Conservation (phyloP, 2,888 invertebrate species). For the Parnassius orleans region DNA sequence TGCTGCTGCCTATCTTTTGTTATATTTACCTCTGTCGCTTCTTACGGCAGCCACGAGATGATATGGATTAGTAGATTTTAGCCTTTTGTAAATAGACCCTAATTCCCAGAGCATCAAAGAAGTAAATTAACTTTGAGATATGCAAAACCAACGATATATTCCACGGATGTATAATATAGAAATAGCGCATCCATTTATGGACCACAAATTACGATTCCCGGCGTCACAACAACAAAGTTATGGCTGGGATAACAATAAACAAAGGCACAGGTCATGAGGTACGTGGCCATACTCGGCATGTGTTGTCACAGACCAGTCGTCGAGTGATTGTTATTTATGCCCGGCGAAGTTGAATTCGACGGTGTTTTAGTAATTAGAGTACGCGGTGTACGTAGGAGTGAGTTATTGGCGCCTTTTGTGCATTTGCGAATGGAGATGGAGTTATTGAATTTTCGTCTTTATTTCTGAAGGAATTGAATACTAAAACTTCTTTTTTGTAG, state of each 20-base stretch:
- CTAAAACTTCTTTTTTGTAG: neutral
- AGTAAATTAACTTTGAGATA: neutral
- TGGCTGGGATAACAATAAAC: slow-evolving; percentile 17
- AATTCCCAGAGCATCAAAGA: too few species aligned
- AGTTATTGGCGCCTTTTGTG: slow-evolving; percentile 16
- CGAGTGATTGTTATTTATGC: slow-evolving; percentile 22
- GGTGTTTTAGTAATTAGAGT: slow-evolving; percentile 20
- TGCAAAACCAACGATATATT: neutral
- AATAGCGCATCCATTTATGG: neutral
- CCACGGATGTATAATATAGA: neutral
- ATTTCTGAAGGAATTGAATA: neutral
- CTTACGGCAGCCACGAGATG: too few species aligned
- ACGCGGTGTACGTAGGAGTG: slow-evolving; percentile 11
- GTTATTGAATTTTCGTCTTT: neutral
- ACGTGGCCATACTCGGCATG: neutral
- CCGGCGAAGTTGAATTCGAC: slow-evolving; percentile 1
- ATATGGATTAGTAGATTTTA: too few species aligned
- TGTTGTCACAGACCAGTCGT: neutral
- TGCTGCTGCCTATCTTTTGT: too few species aligned
- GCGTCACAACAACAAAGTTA: slow-evolving; percentile 8
- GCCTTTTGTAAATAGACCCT: too few species aligned
- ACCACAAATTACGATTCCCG: neutral
- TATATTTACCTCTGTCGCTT: too few species aligned
- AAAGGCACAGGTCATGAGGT: slow-evolving; percentile 4
- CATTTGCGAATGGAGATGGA: slow-evolving; percentile 1